Evolutionary conservation across 2,797 vertebrate species (phyloP).

Genomic region (Pseudochaenichthys georgianus): DNA sequence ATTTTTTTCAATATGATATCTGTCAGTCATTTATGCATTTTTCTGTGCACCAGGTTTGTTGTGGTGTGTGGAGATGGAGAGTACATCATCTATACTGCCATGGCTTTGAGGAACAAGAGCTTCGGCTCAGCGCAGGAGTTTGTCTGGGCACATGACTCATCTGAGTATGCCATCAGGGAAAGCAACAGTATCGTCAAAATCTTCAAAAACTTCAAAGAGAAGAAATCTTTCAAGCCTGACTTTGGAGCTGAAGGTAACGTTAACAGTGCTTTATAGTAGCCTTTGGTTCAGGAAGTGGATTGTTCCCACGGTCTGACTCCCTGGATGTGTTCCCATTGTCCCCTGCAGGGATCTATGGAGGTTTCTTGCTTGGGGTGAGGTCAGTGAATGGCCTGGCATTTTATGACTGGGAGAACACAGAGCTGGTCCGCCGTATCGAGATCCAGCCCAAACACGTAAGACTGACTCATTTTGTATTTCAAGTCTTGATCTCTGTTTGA

Average conservation of each 20-base stretch:
- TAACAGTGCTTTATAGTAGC: neutral
- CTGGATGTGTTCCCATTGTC: neutral
- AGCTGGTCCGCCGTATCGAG: conserved; percentile 97
- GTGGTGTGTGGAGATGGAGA: conserved; percentile 95
- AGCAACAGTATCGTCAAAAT: conserved; percentile 97
- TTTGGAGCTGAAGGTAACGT: conserved; percentile 95
- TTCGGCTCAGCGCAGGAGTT: conserved; percentile 99
- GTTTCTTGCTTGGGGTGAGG: conserved; percentile 94
- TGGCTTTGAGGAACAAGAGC: conserved; percentile 98
- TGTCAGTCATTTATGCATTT: conserved; percentile 2
- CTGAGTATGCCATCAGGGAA: conserved; percentile 97
- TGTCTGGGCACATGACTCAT: conserved; percentile 98
- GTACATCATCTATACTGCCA: conserved; percentile 93
- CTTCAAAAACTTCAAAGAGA: conserved; percentile 99
- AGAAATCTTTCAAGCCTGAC: conserved; percentile 99
- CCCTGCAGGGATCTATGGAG: conserved; percentile 93
- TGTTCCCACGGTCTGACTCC: conserved; percentile 8
- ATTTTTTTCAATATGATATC: neutral
- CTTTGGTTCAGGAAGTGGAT: conserved; percentile 13
- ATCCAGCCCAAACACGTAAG: conserved; percentile 98
- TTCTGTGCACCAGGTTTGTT: conserved; percentile 89
- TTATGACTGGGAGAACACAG: conserved; percentile 99
- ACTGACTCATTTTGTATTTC: conserved; percentile 10
- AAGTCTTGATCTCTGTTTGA: neutral
- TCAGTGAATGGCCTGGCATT: conserved; percentile 97